phyloP scores from a whole-genome alignment of 2,888 invertebrate species.

The Tanytarsus gracilentus region DNA sequence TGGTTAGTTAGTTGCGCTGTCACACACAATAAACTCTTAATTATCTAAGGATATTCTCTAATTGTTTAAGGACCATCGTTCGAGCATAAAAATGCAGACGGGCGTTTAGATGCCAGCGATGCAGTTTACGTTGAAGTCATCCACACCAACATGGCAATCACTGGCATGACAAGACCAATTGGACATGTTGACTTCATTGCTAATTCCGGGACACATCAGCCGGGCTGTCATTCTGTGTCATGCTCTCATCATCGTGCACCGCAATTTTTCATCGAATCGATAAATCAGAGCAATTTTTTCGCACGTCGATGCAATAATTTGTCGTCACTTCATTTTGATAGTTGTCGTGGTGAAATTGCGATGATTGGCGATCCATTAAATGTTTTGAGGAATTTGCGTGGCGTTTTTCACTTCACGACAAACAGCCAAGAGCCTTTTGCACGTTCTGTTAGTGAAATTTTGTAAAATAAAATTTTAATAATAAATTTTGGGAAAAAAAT shows the following conservation, averaged over 20 bases:
- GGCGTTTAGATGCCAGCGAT: conserved; percentile 8
- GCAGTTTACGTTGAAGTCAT: conserved; percentile 24
- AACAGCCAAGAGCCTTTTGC: conserved; percentile 13
- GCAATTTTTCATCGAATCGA: conserved; percentile 21
- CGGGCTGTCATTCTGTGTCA: background rate
- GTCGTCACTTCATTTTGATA: background rate
- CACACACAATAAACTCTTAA: too few relatives aligned
- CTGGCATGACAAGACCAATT: conserved; percentile 6
- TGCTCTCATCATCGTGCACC: conserved; percentile 20
- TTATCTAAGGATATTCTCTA: too few relatives aligned
- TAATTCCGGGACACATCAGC: conserved; percentile 13
- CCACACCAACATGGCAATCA: conserved; percentile 14
- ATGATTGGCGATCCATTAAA: conserved; percentile 15
- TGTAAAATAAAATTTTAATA: too few relatives aligned
- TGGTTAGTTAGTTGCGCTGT: too few relatives aligned
- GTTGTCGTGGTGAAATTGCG: background rate
- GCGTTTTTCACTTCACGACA: conserved; percentile 16
- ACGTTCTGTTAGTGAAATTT: too few relatives aligned
- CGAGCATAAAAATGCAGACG: background rate
- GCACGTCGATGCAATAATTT: background rate
- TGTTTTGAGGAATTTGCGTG: background rate
- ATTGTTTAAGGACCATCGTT: too few relatives aligned
- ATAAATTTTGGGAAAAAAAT: background rate
- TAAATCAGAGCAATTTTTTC: conserved; percentile 18
- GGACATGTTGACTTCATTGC: conserved; percentile 19